Evolutionary conservation across 2,113 vertebrate species (phyloP).

Genomic region (Alligator mississippiensis): DNA sequence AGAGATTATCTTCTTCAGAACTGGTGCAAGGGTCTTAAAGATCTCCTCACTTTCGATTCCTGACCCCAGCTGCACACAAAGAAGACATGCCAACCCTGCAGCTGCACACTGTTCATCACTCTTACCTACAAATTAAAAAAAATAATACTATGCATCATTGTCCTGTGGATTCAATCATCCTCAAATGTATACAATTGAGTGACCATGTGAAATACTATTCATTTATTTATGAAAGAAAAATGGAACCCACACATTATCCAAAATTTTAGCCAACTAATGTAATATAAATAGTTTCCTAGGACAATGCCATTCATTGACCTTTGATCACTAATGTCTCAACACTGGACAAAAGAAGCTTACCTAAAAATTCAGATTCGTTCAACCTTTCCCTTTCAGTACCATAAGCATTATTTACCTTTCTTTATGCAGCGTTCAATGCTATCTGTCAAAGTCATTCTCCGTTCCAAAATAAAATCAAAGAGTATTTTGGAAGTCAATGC

Average conservation of each 20-base stretch:
- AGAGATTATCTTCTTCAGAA: slow-evolving; percentile 92
- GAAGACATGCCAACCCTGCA: slow-evolving; percentile 90
- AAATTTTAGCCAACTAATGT: background rate
- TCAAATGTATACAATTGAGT: no score
- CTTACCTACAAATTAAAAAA: slow-evolving; percentile 83
- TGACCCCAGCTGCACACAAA: slow-evolving; percentile 95
- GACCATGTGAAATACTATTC: no score
- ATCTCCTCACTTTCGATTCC: slow-evolving; percentile 97
- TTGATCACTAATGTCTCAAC: background rate
- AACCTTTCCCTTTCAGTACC: background rate
- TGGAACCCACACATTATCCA: background rate
- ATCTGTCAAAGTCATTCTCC: slow-evolving; percentile 96
- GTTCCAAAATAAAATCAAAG: slow-evolving; percentile 93
- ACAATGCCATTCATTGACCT: background rate
- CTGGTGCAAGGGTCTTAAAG: slow-evolving; percentile 90
- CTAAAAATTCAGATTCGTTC: background rate
- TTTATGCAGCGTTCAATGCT: slow-evolving; percentile 97
- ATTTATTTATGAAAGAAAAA: no score
- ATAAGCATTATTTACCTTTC: slow-evolving; percentile 85
- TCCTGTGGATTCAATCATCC: background rate
- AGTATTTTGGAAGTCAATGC: slow-evolving; percentile 94
- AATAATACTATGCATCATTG: background rate
- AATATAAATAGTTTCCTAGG: background rate
- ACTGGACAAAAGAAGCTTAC: background rate
- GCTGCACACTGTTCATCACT: slow-evolving; percentile 93